Conservation (phyloP, 2,888 invertebrate species). For the Drosophila niveifrons region DNA sequence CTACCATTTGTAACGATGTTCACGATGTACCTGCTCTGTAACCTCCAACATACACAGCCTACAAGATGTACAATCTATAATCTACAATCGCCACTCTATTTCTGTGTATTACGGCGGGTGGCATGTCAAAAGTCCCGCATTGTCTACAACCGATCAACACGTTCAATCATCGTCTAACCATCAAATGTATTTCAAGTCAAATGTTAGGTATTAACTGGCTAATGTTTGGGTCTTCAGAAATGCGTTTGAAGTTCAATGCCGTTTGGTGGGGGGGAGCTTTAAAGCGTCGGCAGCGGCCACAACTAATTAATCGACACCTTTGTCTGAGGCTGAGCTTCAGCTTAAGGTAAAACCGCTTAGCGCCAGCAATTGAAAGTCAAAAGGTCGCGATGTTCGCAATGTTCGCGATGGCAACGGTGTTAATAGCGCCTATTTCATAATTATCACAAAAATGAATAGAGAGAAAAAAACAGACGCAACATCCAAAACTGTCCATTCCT, state of each 20-base stretch:
- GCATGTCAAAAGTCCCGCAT: slow-evolving; percentile 27
- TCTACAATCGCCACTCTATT: neutral
- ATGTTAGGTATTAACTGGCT: slow-evolving; percentile 40
- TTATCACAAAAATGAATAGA: slow-evolving; percentile 23
- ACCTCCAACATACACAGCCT: neutral
- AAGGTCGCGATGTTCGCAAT: slow-evolving; percentile 26
- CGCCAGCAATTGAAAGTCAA: slow-evolving; percentile 48
- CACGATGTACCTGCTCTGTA: slow-evolving; percentile 4
- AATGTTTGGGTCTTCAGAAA: slow-evolving; percentile 26
- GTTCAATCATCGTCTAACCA: slow-evolving; percentile 20
- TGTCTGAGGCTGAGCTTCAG: slow-evolving; percentile 7
- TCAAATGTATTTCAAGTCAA: slow-evolving; percentile 23
- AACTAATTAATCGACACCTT: slow-evolving; percentile 54
- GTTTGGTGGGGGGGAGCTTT: slow-evolving; percentile 6
- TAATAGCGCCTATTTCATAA: slow-evolving; percentile 52
- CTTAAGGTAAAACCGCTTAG: slow-evolving; percentile 53
- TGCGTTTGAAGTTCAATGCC: slow-evolving; percentile 71
- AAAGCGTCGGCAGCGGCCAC: slow-evolving; percentile 15
- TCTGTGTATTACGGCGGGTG: slow-evolving; percentile 6
- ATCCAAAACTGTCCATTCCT: slow-evolving; percentile 7
- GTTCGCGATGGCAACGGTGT: slow-evolving; percentile 14
- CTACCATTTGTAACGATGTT: slow-evolving; percentile 44
- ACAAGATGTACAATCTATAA: neutral
- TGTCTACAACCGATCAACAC: slow-evolving; percentile 16
- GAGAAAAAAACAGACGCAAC: slow-evolving; percentile 8